Conservation (phyloP, 2,113 vertebrate species). For the Rhabdornis inornatus region DNA sequence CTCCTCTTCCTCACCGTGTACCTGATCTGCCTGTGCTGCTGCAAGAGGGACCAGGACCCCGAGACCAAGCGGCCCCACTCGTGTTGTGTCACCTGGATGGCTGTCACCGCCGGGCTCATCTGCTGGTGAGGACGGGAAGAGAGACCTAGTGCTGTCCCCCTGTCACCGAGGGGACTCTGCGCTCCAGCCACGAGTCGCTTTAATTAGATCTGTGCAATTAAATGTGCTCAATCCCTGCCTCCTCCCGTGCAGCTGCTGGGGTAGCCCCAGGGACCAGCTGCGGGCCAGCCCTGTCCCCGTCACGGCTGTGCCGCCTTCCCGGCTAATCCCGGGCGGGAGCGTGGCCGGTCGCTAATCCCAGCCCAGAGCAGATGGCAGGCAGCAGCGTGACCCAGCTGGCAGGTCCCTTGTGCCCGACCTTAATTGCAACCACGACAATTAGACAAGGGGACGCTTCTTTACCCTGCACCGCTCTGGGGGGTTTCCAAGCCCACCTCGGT, state of each 20-base stretch:
- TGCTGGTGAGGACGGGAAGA: constrained; percentile 81
- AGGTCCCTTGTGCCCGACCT: not conserved
- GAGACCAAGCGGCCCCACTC: constrained; percentile 82
- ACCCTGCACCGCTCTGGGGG: accelerated
- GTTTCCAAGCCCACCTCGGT: accelerated
- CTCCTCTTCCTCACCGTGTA: constrained; percentile 84
- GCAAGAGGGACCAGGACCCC: constrained; percentile 66
- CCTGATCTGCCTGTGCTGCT: constrained; percentile 88
- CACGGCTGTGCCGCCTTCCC: not conserved
- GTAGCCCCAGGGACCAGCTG: not conserved
- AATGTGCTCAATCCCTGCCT: not conserved
- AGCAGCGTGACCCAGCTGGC: constrained; percentile 35
- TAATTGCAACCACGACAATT: not conserved
- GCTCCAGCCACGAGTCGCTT: not conserved
- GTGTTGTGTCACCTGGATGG: constrained; percentile 90
- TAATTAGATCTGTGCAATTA: not conserved
- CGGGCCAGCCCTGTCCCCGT: not conserved
- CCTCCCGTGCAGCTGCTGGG: not conserved
- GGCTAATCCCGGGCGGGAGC: not conserved
- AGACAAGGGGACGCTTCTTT: not conserved
- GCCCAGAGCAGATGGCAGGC: constrained; percentile 31
- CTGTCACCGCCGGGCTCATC: constrained; percentile 84
- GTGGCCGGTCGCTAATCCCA: constrained; percentile 19
- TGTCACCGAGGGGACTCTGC: accelerated
- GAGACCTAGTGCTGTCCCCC: not conserved